These are phyloP conservation scores for Volucella bombylans DNA, from an alignment of 2,888 invertebrate genomes.

Conservation along the genomic window DNA sequence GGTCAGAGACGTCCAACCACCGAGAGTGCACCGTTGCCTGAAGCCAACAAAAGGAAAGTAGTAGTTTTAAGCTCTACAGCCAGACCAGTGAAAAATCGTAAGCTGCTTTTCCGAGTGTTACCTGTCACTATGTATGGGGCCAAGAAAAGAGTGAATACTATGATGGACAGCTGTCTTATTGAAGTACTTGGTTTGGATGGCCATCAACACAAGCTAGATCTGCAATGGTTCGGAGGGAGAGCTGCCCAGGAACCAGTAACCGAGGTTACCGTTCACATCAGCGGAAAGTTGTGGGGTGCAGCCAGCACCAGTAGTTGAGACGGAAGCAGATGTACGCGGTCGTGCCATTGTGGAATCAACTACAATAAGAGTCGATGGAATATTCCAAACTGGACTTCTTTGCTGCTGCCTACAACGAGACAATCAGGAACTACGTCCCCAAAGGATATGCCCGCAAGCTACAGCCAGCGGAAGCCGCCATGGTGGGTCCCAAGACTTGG, in stretches of 20 bases:
- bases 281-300: not conserved
- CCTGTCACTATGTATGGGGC: slow-evolving; percentile 57
- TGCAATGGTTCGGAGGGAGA: slow-evolving; percentile 65
- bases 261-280: slow-evolving; percentile 56
- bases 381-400: slow-evolving; percentile 54
- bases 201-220: not conserved
- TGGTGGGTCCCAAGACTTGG: not conserved
- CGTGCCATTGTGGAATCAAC: slow-evolving; percentile 32
- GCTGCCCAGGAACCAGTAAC: slow-evolving; percentile 45
- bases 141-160: slow-evolving; percentile 9
- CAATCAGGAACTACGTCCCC: slow-evolving; percentile 9
- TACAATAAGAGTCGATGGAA: slow-evolving; percentile 30
- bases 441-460: slow-evolving; percentile 12
- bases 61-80: too few relatives aligned
- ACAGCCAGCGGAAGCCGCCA: not conserved
- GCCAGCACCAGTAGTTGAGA: not conserved
- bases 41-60: too few relatives aligned
- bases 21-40: not conserved
- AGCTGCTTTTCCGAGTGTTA: slow-evolving; percentile 53
- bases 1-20: slow-evolving; percentile 26
- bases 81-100: too few relatives aligned
- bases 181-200: too few relatives aligned
- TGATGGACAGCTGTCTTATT: too few relatives aligned
- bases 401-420: slow-evolving; percentile 11
- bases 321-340: slow-evolving; percentile 26